A percentile compares a stretch with the other conserved stretches of the same genome.
These are phyloP conservation scores for Temnothorax curvispinosus DNA, from an alignment of 1,140 invertebrate species.

Conservation along the genomic window DNA sequence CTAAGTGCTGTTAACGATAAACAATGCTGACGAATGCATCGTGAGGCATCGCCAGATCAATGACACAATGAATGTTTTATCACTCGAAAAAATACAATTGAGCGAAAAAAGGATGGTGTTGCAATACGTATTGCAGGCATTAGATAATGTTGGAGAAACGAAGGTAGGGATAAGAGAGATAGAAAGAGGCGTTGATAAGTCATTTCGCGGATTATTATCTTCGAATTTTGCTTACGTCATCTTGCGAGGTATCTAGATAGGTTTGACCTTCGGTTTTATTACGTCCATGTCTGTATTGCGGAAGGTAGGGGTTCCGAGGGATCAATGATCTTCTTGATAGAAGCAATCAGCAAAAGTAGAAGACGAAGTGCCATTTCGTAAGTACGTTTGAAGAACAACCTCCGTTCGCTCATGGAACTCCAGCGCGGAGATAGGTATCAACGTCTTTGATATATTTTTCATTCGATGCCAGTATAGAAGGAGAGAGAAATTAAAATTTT, in stretches of 20 bases:
- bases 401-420: constrained; percentile 1
- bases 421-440: background rate
- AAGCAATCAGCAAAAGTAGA: constrained; percentile 14
- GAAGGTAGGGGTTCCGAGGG: constrained; percentile 44
- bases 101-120: background rate
- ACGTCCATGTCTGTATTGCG: constrained; percentile 31
- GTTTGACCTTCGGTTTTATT: constrained; percentile 25
- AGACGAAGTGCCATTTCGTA: constrained; percentile 16
- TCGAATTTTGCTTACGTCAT: constrained; percentile 24
- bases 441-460: background rate
- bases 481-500: background rate
- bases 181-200: background rate
- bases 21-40: background rate
- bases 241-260: constrained; percentile 16
- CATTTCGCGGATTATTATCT: constrained; percentile 19
- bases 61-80: background rate
- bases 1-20: background rate
- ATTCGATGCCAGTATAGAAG: background rate
- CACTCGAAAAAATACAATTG: background rate
- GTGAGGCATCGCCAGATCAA: background rate
- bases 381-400: background rate
- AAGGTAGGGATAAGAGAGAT: background rate
- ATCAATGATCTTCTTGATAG: constrained; percentile 46
- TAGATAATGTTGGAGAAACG: background rate
- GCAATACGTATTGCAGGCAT: background rate